A percentile compares a stretch with the other conserved stretches of the same genome.
Conservation (phyloP, 2,888 invertebrate species). For the Pterobdella sp. region DNA sequence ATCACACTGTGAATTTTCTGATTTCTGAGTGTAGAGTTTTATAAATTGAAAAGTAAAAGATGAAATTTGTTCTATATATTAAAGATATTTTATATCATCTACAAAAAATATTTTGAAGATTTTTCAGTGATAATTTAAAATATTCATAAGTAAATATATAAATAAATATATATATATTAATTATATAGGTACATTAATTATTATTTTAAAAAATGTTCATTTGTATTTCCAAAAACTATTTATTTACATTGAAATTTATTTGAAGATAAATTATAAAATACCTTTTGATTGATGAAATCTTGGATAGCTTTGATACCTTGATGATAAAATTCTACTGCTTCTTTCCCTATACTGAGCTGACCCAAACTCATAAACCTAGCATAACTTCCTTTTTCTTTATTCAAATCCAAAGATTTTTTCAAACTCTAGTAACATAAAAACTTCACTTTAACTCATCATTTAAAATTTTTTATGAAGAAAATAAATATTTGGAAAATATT, state of each 20-base stretch:
- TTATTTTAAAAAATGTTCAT: constrained; percentile 15
- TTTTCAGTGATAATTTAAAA: too few relatives aligned
- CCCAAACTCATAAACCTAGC: constrained; percentile 53
- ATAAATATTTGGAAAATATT: neutral
- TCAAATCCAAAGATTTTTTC: neutral
- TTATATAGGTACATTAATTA: neutral
- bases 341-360: constrained; percentile 49
- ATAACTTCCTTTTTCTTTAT: constrained; percentile 32
- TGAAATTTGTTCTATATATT: too few relatives aligned
- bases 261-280: neutral
- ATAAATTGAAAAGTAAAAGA: constrained; percentile 13
- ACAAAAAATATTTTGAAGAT: too few relatives aligned
- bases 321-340: constrained; percentile 49
- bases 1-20: neutral
- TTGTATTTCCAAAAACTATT: neutral
- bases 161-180: neutral
- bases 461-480: neutral
- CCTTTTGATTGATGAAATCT: constrained; percentile 39
- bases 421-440: constrained; percentile 8
- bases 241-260: neutral
- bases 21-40: neutral
- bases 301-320: constrained; percentile 52
- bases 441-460: neutral
- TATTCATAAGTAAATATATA: neutral
- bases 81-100: too few relatives aligned